Base-by-base conservation (phyloP, 2,113 vertebrate species). In the Psilopsiagon aurifrons region DNA sequence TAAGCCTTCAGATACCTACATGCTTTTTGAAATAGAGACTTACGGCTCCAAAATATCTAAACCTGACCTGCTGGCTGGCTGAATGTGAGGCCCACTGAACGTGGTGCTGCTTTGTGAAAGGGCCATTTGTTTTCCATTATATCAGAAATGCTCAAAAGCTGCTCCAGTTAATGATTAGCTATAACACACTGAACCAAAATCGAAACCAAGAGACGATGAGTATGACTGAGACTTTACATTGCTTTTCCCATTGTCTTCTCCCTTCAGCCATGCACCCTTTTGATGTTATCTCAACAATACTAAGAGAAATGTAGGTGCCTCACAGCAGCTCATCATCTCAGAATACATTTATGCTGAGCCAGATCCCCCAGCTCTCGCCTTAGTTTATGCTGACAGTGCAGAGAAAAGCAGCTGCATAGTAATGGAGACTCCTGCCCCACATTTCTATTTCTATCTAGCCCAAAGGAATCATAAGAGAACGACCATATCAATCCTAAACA, bases 401-500 rank as follows among this genome's bases (percentile, higher is more conserved):
- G 86, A 64, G 80, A 76, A 92, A 88, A 97, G 80, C 95, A 96
- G 94, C 95, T 96, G 95, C 90, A 92, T 76, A 79, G 69, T 88
- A 94, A 93, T 94, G 95, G 94, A 91, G 64, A 89, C 46, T 96
- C 77, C 86, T 97, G 92, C 66, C 92, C 94, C 96, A 96, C 86
- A 87, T 95, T 95, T 96, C 94, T 96, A 82, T 95, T 96, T 96
- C 88, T 92, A 76, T 92, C 73, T 73, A 92, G 57, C 92, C 95
- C 83, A 88, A 60, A 90, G 88, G 92, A 90, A 78, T 75, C 64
- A 55, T 70, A 88, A 90, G 55, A 88, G 93, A 64, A 94, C 95
- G 95, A 96, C 95, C 96, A 96, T 83, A 94, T 92, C 95, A 90
- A 90, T 94, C 92, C 88, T 37, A 92, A 95, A 86, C 75, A 86